Conservation (phyloP, 2,797 vertebrate species). For the Acipenser transmontanus region DNA sequence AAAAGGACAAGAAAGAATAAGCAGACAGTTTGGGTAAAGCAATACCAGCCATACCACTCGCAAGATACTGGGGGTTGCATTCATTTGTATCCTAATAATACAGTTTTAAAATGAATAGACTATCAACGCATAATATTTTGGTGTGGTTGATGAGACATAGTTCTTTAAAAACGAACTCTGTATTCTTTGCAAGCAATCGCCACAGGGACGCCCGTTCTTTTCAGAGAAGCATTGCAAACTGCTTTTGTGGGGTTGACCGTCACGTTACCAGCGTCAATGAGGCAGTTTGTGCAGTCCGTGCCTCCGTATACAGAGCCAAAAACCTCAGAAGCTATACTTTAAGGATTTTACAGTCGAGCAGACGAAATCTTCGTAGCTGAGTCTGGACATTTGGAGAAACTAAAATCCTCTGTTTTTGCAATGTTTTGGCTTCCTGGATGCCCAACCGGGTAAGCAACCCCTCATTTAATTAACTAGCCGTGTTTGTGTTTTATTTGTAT, state of each 20-base stretch:
- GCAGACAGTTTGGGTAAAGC: conserved; percentile 42
- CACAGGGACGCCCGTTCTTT: conserved; percentile 17
- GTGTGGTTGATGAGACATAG: not conserved
- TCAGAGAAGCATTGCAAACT: conserved; percentile 36
- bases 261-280: conserved; percentile 53
- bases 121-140: too few species aligned
- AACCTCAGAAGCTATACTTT: conserved; percentile 51
- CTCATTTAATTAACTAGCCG: conserved; percentile 25
- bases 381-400: conserved; percentile 6
- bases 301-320: conserved; percentile 47
- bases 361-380: not conserved
- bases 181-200: conserved; percentile 2
- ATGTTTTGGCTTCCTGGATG: conserved; percentile 65
- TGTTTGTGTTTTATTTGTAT: conserved; percentile 11
- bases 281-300: conserved; percentile 36
- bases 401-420: conserved; percentile 44
- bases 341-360: conserved; percentile 35
- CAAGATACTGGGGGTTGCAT: conserved; percentile 39
- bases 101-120: conserved; percentile 32
- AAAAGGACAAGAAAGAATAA: conserved; percentile 18
- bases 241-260: conserved; percentile 40
- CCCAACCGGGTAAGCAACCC: conserved; percentile 70
- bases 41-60: conserved; percentile 51
- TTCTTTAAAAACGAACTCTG: not conserved
- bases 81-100: conserved; percentile 28